These are phyloP conservation scores for Hemichromis elongatus DNA, from an alignment of 2,113 vertebrate genomes.

Conservation along the genomic window DNA sequence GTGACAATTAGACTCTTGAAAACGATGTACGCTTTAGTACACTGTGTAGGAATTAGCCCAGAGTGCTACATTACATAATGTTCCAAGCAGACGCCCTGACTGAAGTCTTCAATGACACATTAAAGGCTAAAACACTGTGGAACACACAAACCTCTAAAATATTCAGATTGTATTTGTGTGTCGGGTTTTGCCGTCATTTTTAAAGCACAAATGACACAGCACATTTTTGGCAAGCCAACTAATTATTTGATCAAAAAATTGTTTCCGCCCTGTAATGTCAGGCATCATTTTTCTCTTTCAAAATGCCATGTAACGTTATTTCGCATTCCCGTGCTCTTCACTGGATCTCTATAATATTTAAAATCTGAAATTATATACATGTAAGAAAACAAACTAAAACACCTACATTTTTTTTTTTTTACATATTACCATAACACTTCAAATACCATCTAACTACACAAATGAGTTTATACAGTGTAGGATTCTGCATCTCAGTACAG, in stretches of 20 bases:
- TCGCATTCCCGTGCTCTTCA: not conserved
- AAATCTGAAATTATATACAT: not conserved
- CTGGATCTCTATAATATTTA: not conserved
- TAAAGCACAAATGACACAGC: not conserved
- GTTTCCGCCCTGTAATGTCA: not conserved
- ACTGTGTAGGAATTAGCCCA: not conserved
- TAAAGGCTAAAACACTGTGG: not conserved
- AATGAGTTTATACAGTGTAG: constrained; percentile 37
- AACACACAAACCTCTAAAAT: not conserved
- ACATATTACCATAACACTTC: constrained; percentile 22
- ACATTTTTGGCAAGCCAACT: not conserved
- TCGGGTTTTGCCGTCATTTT: not conserved
- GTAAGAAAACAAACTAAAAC: not conserved
- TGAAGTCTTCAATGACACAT: not conserved
- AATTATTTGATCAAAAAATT: not conserved
- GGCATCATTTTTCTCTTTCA: not conserved
- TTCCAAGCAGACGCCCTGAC: not conserved
- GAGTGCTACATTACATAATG: not conserved
- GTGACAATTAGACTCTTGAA: not conserved
- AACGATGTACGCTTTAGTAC: not conserved
- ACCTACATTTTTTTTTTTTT: constrained; percentile 2
- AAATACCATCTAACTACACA: constrained; percentile 36
- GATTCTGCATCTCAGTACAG: constrained; percentile 29
- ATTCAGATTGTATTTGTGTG: not conserved
- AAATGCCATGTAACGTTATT: not conserved